Conservation (phyloP, 2,113 vertebrate genomes). For the Dasyurus viverrinus region DNA sequence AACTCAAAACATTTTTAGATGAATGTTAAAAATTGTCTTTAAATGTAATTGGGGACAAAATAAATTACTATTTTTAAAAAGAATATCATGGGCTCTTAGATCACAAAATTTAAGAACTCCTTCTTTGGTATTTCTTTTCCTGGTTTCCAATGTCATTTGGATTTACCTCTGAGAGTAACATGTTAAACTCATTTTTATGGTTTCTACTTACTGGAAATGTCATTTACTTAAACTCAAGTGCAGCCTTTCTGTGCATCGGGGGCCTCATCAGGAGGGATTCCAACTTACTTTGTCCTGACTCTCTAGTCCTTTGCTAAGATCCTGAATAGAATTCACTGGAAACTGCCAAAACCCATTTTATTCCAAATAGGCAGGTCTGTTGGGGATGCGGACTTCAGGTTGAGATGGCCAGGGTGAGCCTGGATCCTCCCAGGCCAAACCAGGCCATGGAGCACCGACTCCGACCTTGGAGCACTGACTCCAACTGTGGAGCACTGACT, state of each 20-base stretch:
- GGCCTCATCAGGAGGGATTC: neutral
- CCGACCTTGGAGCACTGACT: neutral
- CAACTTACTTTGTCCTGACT: neutral
- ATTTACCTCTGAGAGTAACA: neutral
- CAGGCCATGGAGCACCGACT: neutral
- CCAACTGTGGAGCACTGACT: neutral
- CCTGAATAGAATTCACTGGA: neutral
- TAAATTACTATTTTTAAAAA: neutral
- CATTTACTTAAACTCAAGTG: neutral
- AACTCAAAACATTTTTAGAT: neutral
- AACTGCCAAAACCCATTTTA: neutral
- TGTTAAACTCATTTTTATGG: neutral
- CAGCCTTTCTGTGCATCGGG: neutral
- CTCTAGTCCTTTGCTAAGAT: neutral
- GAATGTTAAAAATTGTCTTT: neutral
- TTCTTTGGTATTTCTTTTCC: neutral
- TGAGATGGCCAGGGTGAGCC: neutral
- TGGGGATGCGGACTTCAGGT: neutral
- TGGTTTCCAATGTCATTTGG: neutral
- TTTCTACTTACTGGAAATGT: neutral
- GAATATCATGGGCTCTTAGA: neutral
- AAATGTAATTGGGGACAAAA: neutral
- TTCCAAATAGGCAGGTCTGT: neutral
- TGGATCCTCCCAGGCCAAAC: neutral
- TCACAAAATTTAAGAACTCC: neutral